A percentile compares a stretch with the other conserved stretches of the same genome.
phyloP scores from a whole-genome alignment of 2,113 vertebrate genomes.

The Mohoua ochrocephala region DNA sequence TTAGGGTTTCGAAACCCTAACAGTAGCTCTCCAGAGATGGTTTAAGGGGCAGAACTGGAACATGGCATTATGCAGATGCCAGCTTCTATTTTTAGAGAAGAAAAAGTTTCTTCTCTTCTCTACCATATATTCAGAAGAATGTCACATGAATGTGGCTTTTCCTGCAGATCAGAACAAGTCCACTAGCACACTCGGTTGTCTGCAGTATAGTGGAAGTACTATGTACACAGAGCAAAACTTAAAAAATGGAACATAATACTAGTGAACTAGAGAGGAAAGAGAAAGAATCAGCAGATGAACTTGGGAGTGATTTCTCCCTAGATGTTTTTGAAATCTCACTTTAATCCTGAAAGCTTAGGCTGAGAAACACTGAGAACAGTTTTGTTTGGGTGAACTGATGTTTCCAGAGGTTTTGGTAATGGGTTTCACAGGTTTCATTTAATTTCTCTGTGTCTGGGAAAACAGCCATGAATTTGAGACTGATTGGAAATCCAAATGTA shows the following conservation, averaged over 20 bases:
- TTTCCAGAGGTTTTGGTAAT: constrained; percentile 26
- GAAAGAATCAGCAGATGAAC: background rate
- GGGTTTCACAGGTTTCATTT: background rate
- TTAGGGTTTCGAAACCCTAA: background rate
- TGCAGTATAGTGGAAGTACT: background rate
- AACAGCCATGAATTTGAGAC: background rate
- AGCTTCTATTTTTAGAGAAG: background rate
- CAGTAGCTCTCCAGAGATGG: background rate
- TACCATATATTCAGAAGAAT: background rate
- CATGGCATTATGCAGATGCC: background rate
- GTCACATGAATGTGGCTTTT: background rate
- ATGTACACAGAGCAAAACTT: background rate
- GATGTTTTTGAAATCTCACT: background rate
- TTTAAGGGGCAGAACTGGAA: background rate
- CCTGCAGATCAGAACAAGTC: background rate
- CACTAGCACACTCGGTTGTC: background rate
- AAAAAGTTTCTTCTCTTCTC: background rate
- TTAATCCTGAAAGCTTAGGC: background rate
- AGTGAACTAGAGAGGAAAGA: background rate
- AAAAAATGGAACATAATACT: background rate
- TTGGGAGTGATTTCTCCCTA: background rate
- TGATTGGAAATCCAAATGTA: constrained; percentile 29
- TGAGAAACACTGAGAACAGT: background rate
- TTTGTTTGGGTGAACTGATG: background rate
- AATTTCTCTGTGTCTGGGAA: constrained; percentile 28